A percentile compares a stretch with the other conserved stretches of the same genome.
Evolutionary conservation across 2,888 invertebrate species (phyloP).

Genomic region (Pteria penguin): DNA sequence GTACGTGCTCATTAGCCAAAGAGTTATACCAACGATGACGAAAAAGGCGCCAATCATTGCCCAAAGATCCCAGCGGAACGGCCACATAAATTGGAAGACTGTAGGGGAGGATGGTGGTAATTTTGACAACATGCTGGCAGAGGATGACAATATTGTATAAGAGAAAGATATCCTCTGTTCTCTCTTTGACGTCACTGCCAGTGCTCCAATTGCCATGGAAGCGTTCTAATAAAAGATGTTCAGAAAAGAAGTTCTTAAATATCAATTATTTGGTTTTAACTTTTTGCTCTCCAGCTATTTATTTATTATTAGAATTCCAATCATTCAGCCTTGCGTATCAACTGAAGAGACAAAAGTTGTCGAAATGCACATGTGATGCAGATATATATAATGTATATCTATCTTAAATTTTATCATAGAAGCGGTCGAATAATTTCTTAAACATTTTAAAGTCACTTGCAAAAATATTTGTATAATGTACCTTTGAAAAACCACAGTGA

Average conservation of each 20-base stretch:
- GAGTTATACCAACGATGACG: conserved; percentile 62
- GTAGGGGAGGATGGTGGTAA: conserved; percentile 61
- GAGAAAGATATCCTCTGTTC: conserved; percentile 71
- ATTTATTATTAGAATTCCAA: too few species aligned
- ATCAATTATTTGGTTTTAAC: not conserved
- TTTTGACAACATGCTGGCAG: conserved; percentile 65
- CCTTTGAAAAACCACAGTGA: too few species aligned
- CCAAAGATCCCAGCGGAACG: conserved; percentile 64
- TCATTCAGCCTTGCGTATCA: too few species aligned
- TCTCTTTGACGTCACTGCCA: conserved; percentile 69
- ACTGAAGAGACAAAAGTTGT: too few species aligned
- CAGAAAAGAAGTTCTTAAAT: not conserved
- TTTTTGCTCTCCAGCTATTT: too few species aligned
- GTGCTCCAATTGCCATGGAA: conserved; percentile 69
- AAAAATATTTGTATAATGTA: too few species aligned
- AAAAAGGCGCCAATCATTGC: conserved; percentile 67
- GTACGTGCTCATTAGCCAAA: conserved; percentile 71
- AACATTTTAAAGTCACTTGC: too few species aligned
- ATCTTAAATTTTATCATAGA: too few species aligned
- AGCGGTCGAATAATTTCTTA: too few species aligned
- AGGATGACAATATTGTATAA: conserved; percentile 69
- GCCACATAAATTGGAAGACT: conserved; percentile 64
- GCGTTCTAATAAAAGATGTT: conserved; percentile 63
- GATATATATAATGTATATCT: too few species aligned
- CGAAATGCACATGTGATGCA: too few species aligned